Evolutionary conservation across 2,797 vertebrate species (phyloP), one percentile per base, ranked within the genome.

Genomic region (Trematomus bernacchii): DNA sequence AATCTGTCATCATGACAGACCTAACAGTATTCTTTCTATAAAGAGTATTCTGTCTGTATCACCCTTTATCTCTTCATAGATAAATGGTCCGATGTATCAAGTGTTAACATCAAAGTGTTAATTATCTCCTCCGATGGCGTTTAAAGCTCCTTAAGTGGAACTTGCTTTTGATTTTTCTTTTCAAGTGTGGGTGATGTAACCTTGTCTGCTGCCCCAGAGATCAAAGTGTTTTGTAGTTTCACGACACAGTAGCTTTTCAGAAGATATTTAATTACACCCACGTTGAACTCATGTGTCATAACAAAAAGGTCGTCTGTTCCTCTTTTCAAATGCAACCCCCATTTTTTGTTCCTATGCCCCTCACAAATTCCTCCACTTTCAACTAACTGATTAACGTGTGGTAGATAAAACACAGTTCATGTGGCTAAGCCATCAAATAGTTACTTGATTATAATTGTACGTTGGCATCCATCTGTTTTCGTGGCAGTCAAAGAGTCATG

Each of bases 201-300:
- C 66, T 61, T 67, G 70, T 80, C 76, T 81, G 72, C 76, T 72
- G 57, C 71, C 23, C 54, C 58, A 37, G 48, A 65, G 87, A 89
- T 92, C 84, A 92, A 87, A 91, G 86, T 53, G 51, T 84, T 21
- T 70, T 69, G 48, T 43, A 61, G 79, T 76, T 76, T 54, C 73
- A 69, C 3, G 55, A 80, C 78, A 77, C 71, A 86, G 84, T 66
- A 69, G 77, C 81, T 72, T 71, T 76, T 81, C 71, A 80, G 78
- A 81, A 44, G 16, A 83, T 53, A 47, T 81, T 62, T 87, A 92
- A 91, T 91, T 91, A 86, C 67, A 82, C 57, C 73, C 62, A n/a
- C n/a, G 67, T 66, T 89, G 79, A 81, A 66, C 69, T 66, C 73
- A 42, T 76, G 72, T 11, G 71, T 71, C 60, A 7, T 75, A 64